A percentile compares a stretch with the other conserved stretches of the same genome.
Evolutionary conservation across 2,888 invertebrate species (phyloP).

Genomic region (Drosophila incognita): DNA sequence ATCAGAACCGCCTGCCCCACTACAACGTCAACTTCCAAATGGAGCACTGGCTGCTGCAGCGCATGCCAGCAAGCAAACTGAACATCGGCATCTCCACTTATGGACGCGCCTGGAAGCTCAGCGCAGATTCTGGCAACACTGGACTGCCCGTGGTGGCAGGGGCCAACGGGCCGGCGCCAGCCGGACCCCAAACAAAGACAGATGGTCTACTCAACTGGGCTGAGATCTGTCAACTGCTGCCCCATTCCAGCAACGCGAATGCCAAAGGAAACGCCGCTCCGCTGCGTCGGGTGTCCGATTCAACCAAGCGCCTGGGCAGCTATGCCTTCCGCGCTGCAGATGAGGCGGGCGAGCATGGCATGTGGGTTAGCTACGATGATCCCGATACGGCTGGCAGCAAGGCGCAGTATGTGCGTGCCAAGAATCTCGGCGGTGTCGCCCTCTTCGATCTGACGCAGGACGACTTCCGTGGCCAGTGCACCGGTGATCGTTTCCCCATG

Average conservation of each 20-base stretch:
- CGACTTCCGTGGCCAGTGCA: constrained; percentile 93
- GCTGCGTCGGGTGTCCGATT: constrained; percentile 91
- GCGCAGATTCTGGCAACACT: constrained; percentile 89
- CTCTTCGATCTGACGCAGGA: constrained; percentile 91
- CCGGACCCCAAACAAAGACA: constrained; percentile 89
- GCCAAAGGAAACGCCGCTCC: constrained; percentile 88
- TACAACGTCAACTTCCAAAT: constrained; percentile 89
- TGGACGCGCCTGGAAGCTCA: constrained; percentile 92
- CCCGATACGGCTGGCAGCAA: constrained; percentile 93
- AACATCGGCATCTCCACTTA: constrained; percentile 90
- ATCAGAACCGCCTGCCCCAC: constrained; percentile 87
- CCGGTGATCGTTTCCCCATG: constrained; percentile 92
- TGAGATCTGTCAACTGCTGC: constrained; percentile 91
- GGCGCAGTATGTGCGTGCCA: constrained; percentile 89
- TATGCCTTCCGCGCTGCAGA: constrained; percentile 91
- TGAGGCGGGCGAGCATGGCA: constrained; percentile 88
- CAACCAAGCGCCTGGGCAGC: constrained; percentile 91
- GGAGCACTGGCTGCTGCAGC: constrained; percentile 87
- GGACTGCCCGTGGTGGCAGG: constrained; percentile 90
- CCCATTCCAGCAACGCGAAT: constrained; percentile 87
- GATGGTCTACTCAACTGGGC: constrained; percentile 91
- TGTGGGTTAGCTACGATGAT: constrained; percentile 94
- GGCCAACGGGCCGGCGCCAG: constrained; percentile 89
- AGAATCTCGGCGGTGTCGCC: constrained; percentile 92
- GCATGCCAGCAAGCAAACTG: constrained; percentile 89